Evolutionary conservation across 2,888 invertebrate species (phyloP), one percentile per base, ranked within the genome.

Genomic region (Protophormia terraenovae): DNA sequence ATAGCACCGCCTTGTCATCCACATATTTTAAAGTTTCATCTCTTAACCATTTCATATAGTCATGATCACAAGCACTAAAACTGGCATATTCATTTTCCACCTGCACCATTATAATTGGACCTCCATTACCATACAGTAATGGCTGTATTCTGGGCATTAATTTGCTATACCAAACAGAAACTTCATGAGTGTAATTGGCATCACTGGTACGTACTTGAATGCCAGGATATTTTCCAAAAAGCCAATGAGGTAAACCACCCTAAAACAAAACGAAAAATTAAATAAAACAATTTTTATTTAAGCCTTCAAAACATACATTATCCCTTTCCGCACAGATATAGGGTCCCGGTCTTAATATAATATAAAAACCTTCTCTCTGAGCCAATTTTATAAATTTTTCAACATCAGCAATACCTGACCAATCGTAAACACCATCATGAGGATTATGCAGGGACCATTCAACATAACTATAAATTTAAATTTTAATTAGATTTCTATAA

Each of bases 311-410:
- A 75, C 87, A 88, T 90, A 94, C 95, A 91, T 95, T 93, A 89
- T 98, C 98, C 92, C 97, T 95, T 93, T 98, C 98, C 8, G 96
- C 97, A 91, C 97, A 97, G 87, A 98, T 98, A 89, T 97, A 98
- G 0, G 98, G 98, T 0, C 98, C 98, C 0, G 97, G 96, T 27
- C 98, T 93, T 0, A 98, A 92, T 32, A 98, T 94, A 0, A 97
- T 97, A 14, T 96, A 93, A 19, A 98, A 93, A 47, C 95, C 96
- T 90, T 96, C 96, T 86, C 96, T 95, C 83, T 96, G 94, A 0
- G 98, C 98, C 7, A 94, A 93, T 89, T 95, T 92, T 12, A 97
- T 92, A 90, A 96, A 98, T 60, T 93, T 92, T 3, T 94, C 95
- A 84, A 97, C 93, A 90, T 97, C 95, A 16, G 95, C 96, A 35